Conservation (phyloP, 1,140 invertebrate species). For the Latrodectus geometricus region DNA sequence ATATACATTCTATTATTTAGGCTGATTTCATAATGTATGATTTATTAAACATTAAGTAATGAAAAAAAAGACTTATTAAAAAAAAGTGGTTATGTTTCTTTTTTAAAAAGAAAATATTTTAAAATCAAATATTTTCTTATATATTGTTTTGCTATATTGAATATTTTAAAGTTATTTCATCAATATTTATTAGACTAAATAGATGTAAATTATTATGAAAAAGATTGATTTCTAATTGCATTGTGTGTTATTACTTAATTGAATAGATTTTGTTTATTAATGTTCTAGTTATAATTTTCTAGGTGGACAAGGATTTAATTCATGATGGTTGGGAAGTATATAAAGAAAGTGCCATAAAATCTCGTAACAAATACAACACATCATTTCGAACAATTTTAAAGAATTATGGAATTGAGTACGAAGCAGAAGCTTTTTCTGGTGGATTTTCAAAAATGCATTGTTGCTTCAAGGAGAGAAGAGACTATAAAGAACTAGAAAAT, state of each 20-base stretch:
- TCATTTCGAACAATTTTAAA: slow-evolving; percentile 17
- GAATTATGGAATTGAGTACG: slow-evolving; percentile 47
- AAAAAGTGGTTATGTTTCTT: too few species aligned
- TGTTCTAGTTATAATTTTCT: neutral
- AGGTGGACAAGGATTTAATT: slow-evolving; percentile 52
- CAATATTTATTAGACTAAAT: neutral
- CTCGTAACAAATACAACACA: slow-evolving; percentile 39
- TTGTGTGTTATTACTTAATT: neutral
- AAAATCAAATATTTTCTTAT: neutral
- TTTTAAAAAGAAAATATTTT: too few species aligned
- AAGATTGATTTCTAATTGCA: neutral
- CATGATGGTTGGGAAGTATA: slow-evolving; percentile 63
- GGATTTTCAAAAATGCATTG: slow-evolving; percentile 38
- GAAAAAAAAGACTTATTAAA: too few species aligned
- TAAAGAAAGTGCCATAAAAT: slow-evolving; percentile 35
- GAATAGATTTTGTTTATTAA: too few species aligned
- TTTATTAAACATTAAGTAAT: too few species aligned
- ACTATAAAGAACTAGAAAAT: slow-evolving; percentile 40
- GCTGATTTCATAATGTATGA: too few species aligned
- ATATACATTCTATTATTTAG: too few species aligned
- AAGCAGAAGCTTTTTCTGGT: slow-evolving; percentile 49
- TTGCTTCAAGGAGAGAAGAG: slow-evolving; percentile 33
- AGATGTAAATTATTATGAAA: neutral
- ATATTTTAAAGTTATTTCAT: neutral
- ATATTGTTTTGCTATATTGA: neutral